Percentiles rank a stretch among this genome's conserved stretches.
Evolutionary conservation across 2,113 vertebrate species (phyloP).

Genomic region (Arothron firmamentum): DNA sequence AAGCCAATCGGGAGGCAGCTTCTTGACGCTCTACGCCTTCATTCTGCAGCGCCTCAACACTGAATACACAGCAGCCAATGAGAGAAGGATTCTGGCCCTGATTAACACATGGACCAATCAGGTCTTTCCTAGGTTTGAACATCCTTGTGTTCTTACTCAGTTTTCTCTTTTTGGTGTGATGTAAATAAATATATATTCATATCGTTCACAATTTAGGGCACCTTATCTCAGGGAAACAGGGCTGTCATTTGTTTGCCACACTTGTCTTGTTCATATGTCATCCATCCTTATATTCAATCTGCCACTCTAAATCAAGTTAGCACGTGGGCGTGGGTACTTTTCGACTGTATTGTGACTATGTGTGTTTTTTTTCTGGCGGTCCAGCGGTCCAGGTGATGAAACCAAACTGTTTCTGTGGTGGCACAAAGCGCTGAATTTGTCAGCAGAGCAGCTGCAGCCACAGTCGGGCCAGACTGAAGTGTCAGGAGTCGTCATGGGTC

Average conservation of each 20-base stretch:
- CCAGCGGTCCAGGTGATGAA: slow-evolving; percentile 84
- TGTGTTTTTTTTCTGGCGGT: slow-evolving; percentile 11
- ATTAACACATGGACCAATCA: slow-evolving; percentile 88
- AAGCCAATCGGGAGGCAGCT: slow-evolving; percentile 87
- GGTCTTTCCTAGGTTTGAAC: slow-evolving; percentile 84
- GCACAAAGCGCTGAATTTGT: slow-evolving; percentile 87
- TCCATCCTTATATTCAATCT: too few relatives aligned
- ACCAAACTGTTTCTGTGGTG: slow-evolving; percentile 98
- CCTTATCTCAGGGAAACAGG: too few relatives aligned
- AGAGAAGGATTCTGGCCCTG: slow-evolving; percentile 83
- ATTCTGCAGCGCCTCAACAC: slow-evolving; percentile 86
- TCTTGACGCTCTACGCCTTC: slow-evolving; percentile 91
- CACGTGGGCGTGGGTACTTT: background rate
- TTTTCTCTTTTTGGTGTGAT: background rate
- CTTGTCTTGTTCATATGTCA: too few relatives aligned
- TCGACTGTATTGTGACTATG: background rate
- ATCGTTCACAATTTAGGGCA: too few relatives aligned
- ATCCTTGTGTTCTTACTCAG: background rate
- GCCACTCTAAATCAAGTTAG: background rate
- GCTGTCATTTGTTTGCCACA: too few relatives aligned
- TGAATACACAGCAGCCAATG: slow-evolving; percentile 85
- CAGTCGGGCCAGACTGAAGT: slow-evolving; percentile 81
- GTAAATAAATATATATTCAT: too few relatives aligned
- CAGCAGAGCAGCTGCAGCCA: slow-evolving; percentile 78
- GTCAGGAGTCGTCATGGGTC: slow-evolving; percentile 63